Conservation (phyloP, 2,888 invertebrate genomes). For the Ethmia dodecea region DNA sequence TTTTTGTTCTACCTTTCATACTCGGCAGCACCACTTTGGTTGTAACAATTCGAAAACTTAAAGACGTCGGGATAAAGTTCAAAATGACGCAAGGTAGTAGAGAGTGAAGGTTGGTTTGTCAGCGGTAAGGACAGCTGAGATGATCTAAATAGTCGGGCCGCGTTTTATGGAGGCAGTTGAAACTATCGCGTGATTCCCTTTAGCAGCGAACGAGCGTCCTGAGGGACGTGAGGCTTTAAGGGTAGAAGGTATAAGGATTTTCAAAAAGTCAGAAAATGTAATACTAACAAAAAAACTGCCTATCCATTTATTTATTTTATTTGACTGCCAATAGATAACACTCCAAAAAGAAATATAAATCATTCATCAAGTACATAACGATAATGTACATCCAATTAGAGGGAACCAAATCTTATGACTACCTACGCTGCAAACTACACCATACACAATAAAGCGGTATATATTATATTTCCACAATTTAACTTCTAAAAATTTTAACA, state of each 20-base stretch:
- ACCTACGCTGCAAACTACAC: no score
- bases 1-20: slow-evolving; percentile 38
- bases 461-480: no score
- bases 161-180: slow-evolving; percentile 49
- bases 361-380: no score
- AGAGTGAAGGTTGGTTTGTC: slow-evolving; percentile 20
- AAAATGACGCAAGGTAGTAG: neutral
- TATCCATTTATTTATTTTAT: no score
- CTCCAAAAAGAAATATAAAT: no score
- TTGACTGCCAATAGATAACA: no score
- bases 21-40: slow-evolving; percentile 4
- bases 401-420: no score
- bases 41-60: slow-evolving; percentile 10
- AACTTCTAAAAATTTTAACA: no score
- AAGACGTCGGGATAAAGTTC: no score
- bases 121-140: slow-evolving; percentile 43
- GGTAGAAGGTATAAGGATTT: neutral
- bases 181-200: slow-evolving; percentile 26
- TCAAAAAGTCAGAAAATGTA: neutral
- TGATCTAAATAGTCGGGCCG: slow-evolving; percentile 63
- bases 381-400: no score
- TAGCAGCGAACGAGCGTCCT: neutral
- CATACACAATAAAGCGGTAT: no score
- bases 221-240: neutral
- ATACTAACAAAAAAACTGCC: no score